Evolutionary conservation across 2,888 invertebrate genomes (phyloP).

Genomic region (Odontothrips loti): DNA sequence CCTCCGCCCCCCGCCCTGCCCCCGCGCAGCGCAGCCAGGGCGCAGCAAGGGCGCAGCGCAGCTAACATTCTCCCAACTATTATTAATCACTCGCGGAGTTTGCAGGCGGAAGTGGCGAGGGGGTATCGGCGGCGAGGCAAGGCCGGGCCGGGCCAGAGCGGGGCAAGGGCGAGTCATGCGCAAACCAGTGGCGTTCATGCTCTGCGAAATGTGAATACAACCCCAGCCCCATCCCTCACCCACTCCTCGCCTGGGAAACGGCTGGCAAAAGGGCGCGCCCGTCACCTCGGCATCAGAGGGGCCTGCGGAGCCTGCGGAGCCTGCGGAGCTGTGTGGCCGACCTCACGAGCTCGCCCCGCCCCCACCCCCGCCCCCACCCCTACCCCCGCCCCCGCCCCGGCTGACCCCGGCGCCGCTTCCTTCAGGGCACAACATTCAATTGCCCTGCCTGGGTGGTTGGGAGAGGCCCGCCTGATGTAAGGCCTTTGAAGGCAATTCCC

Average conservation of each 20-base stretch:
- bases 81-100: conserved; percentile 2
- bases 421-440: conserved; percentile 16
- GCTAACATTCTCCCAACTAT: conserved; percentile 1
- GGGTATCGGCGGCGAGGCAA: background rate
- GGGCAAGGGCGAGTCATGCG: too few relatives aligned
- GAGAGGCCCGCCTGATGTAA: conserved; percentile 15
- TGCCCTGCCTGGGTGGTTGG: background rate
- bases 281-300: too few relatives aligned
- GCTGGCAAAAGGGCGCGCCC: too few relatives aligned
- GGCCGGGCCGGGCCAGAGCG: background rate
- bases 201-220: conserved; percentile 2
- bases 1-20: background rate
- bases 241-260: too few relatives aligned
- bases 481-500: conserved; percentile 22
- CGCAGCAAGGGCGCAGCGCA: background rate
- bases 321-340: too few relatives aligned
- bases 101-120: background rate
- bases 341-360: background rate
- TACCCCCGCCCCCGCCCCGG: background rate
- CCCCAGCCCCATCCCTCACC: background rate
- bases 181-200: too few relatives aligned
- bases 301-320: too few relatives aligned
- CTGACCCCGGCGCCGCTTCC: background rate
- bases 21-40: background rate
- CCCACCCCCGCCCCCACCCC: too few relatives aligned